Percentiles rank a stretch among this genome's conserved stretches.
Evolutionary conservation across 1,140 invertebrate species (phyloP).

Genomic region (Caligus rogercresseyi): DNA sequence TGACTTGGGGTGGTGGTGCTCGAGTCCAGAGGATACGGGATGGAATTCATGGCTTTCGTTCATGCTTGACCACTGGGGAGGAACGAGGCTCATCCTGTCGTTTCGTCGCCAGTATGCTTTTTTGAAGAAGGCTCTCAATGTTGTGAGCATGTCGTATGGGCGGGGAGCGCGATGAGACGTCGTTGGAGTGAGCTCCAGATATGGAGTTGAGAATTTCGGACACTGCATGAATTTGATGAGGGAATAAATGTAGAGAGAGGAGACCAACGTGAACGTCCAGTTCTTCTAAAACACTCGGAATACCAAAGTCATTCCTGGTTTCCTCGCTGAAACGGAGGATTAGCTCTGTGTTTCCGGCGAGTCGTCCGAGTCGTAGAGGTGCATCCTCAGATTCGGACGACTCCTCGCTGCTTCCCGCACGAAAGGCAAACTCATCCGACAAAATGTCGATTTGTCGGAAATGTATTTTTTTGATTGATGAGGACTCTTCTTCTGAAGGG

Average conservation of each 20-base stretch:
- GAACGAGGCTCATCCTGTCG: background rate
- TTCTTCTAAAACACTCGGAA: conserved; percentile 9
- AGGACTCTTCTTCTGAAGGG: background rate
- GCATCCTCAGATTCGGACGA: background rate
- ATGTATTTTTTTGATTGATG: conserved; percentile 3
- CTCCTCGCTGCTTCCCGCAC: background rate
- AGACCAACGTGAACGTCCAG: conserved; percentile 6
- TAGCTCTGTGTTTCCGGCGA: background rate
- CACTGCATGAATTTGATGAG: conserved; percentile 16
- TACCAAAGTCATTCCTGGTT: conserved; percentile 2
- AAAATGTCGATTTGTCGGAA: background rate
- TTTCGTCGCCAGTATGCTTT: background rate
- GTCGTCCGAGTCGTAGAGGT: conserved; percentile 2
- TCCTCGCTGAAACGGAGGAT: conserved; percentile 7
- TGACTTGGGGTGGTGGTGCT: too few species aligned
- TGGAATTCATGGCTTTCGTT: conserved; percentile 12
- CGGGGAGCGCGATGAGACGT: background rate
- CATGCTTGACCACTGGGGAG: background rate
- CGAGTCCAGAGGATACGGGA: background rate
- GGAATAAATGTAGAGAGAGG: conserved; percentile 9
- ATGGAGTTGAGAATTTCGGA: background rate
- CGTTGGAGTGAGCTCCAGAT: background rate
- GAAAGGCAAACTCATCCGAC: conserved; percentile 10
- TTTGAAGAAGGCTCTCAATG: conserved; percentile 5
- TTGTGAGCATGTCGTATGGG: background rate